A percentile compares a stretch with the other conserved stretches of the same genome.
Conservation (phyloP, 2,888 invertebrate genomes). For the Bruchidius siliquastri region DNA sequence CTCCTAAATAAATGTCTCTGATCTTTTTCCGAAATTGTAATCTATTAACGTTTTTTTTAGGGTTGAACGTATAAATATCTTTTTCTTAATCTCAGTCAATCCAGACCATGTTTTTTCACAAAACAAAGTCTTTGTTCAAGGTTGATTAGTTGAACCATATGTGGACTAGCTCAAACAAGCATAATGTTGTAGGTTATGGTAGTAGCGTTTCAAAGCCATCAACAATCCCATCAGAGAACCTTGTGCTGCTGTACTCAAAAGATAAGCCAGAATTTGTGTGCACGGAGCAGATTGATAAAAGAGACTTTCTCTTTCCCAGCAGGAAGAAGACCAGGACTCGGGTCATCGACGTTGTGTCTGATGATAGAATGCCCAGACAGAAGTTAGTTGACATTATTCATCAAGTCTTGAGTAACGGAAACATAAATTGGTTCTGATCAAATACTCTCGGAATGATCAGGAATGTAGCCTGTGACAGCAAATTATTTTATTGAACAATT, state of each 20-base stretch:
- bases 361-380: conserved; percentile 20
- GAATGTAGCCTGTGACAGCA: too few species aligned
- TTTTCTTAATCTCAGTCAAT: too few species aligned
- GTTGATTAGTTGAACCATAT: too few species aligned
- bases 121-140: too few species aligned
- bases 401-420: not conserved
- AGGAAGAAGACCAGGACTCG: conserved; percentile 24
- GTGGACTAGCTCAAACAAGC: not conserved
- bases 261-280: conserved; percentile 17
- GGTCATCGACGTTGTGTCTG: conserved; percentile 20
- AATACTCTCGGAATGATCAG: too few species aligned
- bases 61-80: too few species aligned
- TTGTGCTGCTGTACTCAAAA: conserved; percentile 24
- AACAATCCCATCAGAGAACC: conserved; percentile 23
- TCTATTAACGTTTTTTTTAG: too few species aligned
- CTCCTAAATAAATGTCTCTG: too few species aligned
- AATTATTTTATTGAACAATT: too few species aligned
- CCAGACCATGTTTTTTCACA: too few species aligned
- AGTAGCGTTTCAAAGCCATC: conserved; percentile 12
- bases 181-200: conserved; percentile 19
- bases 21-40: too few species aligned
- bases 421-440: not conserved
- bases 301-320: conserved; percentile 29
- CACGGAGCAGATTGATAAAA: conserved; percentile 21
- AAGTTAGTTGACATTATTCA: conserved; percentile 12